These are phyloP conservation scores for Ciconia maguari DNA, from an alignment of 2,113 vertebrate species.

Conservation along the genomic window DNA sequence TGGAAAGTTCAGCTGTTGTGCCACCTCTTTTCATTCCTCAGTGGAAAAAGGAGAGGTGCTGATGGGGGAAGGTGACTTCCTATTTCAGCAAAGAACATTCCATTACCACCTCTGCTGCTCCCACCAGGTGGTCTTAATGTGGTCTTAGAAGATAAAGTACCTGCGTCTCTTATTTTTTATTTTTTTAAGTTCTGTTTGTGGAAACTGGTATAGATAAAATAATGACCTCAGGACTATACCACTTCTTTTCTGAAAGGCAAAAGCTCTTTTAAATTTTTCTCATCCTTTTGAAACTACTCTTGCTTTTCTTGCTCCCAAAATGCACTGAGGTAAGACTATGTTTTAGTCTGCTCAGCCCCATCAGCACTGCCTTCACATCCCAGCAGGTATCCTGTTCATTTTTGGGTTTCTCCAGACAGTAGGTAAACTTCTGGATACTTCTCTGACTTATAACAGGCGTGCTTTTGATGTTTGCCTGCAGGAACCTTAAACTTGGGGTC, in stretches of 20 bases:
- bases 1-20: not conserved
- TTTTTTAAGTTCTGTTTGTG: not conserved
- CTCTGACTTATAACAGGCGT: not conserved
- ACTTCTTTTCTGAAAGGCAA: not conserved
- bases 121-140: not conserved
- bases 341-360: not conserved
- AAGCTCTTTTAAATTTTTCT: not conserved
- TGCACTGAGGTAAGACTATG: not conserved
- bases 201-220: not conserved
- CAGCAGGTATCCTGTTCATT: constrained; percentile 9
- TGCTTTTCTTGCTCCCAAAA: not conserved
- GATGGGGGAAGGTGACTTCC: not conserved
- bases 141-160: not conserved
- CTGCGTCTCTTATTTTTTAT: not conserved
- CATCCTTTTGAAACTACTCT: not conserved
- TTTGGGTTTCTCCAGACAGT: not conserved
- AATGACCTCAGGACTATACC: not conserved
- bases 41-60: not conserved
- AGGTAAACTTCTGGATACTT: constrained; percentile 43
- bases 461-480: constrained; percentile 44
- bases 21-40: not conserved
- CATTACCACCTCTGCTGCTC: not conserved
- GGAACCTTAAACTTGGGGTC: constrained; percentile 35
- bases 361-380: not conserved
- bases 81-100: not conserved